phyloP scores from a whole-genome alignment of 2,113 vertebrate species.

The Alligator sinensis region DNA sequence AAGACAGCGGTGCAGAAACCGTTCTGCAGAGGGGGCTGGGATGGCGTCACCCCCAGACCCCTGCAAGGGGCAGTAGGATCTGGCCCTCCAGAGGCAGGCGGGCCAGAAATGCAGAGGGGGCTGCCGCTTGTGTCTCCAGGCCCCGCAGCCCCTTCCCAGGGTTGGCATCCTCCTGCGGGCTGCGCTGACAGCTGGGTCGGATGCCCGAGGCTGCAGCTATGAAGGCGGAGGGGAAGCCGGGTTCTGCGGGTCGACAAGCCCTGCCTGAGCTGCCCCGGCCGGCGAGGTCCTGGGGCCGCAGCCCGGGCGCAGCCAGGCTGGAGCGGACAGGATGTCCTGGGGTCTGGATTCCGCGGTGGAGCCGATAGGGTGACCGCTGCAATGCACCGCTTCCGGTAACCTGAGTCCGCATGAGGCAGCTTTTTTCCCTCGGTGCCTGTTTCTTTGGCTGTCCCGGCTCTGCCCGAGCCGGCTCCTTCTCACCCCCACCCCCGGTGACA shows the following conservation, averaged over 20 bases:
- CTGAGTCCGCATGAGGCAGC: constrained; percentile 2
- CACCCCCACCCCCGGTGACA: neutral
- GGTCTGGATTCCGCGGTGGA: constrained; percentile 34
- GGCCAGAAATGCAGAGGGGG: too few species aligned
- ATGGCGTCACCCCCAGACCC: too few species aligned
- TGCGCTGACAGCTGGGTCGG: neutral
- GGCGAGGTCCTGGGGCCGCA: neutral
- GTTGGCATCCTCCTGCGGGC: neutral
- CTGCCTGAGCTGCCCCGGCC: neutral
- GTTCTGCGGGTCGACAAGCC: neutral
- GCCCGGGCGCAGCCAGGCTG: neutral
- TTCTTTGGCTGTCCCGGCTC: neutral
- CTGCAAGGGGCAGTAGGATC: too few species aligned
- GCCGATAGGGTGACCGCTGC: constrained; percentile 19
- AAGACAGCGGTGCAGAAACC: too few species aligned
- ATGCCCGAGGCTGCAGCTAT: neutral
- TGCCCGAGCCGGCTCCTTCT: neutral
- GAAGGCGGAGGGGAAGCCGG: neutral
- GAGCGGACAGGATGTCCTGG: constrained; percentile 42
- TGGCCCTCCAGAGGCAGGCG: too few species aligned
- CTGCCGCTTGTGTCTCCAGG: neutral
- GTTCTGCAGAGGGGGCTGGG: too few species aligned
- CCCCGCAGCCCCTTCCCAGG: neutral
- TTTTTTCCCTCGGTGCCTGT: neutral
- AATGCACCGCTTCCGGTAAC: constrained; percentile 69